Evolutionary conservation across 2,797 vertebrate species (phyloP).

Genomic region (Adrianichthys oophorus): DNA sequence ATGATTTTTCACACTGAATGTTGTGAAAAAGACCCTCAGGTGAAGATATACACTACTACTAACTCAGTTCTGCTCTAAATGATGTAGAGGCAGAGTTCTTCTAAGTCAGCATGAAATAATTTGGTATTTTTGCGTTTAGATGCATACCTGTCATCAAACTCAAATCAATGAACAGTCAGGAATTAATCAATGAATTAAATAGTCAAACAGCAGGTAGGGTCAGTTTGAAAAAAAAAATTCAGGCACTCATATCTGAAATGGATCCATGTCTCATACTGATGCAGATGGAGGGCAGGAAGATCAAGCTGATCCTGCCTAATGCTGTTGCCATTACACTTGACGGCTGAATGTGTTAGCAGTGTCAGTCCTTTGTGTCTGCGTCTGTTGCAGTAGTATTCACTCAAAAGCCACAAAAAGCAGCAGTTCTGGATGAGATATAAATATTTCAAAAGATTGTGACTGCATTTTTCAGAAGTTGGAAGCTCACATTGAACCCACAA

Average conservation of each 20-base stretch:
- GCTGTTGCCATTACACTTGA: conserved; percentile 31
- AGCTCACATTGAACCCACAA: conserved; percentile 40
- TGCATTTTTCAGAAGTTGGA: conserved; percentile 62
- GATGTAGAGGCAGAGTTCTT: conserved; percentile 36
- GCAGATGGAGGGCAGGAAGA: conserved; percentile 33
- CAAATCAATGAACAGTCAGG: conserved; percentile 33
- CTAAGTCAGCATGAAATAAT: conserved; percentile 39
- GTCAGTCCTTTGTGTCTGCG: conserved; percentile 40
- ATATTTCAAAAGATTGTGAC: conserved; percentile 58
- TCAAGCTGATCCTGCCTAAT: conserved; percentile 40
- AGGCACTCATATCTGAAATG: conserved; percentile 47
- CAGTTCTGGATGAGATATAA: conserved; percentile 44
- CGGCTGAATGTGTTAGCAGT: conserved; percentile 53
- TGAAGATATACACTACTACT: background rate
- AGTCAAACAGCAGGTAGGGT: conserved; percentile 44
- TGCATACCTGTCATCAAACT: conserved; percentile 39
- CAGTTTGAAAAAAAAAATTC: conserved; percentile 50
- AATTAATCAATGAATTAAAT: conserved; percentile 37
- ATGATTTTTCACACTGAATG: conserved; percentile 5
- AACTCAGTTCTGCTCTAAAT: background rate
- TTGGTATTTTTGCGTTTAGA: conserved; percentile 41
- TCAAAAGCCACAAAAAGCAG: conserved; percentile 24
- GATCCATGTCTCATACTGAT: conserved; percentile 65
- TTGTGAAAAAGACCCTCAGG: background rate
- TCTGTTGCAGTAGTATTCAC: conserved; percentile 24